These are phyloP conservation scores for Caranx melampygus DNA, from an alignment of 2,113 vertebrate genomes.

Conservation along the genomic window DNA sequence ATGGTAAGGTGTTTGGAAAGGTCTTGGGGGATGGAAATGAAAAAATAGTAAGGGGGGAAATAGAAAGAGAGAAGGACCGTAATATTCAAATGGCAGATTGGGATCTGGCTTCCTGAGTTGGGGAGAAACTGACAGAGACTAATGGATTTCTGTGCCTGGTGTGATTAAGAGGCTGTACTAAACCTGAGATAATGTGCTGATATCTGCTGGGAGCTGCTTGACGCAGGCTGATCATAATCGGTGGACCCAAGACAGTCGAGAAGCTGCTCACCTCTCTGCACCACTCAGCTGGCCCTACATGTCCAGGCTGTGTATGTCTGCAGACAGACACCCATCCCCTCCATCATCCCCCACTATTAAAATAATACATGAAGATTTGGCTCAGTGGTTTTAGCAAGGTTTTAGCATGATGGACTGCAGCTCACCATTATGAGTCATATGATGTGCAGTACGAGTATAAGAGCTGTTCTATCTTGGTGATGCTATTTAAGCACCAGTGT, in stretches of 20 bases:
- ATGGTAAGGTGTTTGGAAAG: conserved; percentile 46
- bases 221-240: conserved; percentile 84
- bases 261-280: conserved; percentile 58
- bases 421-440: neutral
- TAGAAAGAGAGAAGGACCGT: conserved; percentile 77
- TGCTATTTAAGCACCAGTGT: neutral
- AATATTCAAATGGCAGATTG: conserved; percentile 82
- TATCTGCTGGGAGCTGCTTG: conserved; percentile 86
- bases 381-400: conserved; percentile 5
- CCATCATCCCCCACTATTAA: conserved; percentile 5
- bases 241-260: conserved; percentile 63
- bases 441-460: neutral
- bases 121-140: conserved; percentile 87
- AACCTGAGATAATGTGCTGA: conserved; percentile 88
- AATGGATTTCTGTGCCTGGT: conserved; percentile 88
- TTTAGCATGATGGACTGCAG: neutral
- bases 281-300: conserved; percentile 30
- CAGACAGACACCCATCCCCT: conserved; percentile 20
- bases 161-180: conserved; percentile 85
- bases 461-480: neutral
- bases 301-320: conserved; percentile 31
- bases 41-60: conserved; percentile 35
- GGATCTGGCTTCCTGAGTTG: conserved; percentile 83
- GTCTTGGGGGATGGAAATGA: conserved; percentile 27
- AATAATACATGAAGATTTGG: neutral